A percentile compares a stretch with the other conserved stretches of the same genome.
phyloP scores from a whole-genome alignment of 2,113 vertebrate species.

The Trichechus manatus region DNA sequence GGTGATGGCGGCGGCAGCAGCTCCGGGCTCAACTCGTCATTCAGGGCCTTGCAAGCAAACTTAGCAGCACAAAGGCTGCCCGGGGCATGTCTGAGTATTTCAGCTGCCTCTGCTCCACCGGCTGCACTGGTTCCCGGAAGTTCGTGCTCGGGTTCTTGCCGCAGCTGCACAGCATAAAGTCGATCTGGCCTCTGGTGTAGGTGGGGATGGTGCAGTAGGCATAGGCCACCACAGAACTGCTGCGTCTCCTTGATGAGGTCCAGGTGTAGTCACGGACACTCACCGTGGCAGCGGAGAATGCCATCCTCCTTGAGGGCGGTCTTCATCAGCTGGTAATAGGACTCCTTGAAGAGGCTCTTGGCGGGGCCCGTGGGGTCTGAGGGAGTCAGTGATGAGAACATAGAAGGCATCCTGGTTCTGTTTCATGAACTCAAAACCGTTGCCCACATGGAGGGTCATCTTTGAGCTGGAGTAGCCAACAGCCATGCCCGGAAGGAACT shows the following conservation, averaged over 20 bases:
- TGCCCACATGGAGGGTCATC: slow-evolving; percentile 95
- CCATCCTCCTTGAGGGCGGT: slow-evolving; percentile 94
- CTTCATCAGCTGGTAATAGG: slow-evolving; percentile 98
- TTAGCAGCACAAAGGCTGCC: slow-evolving; percentile 94
- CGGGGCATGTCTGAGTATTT: slow-evolving; percentile 92
- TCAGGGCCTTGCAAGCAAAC: slow-evolving; percentile 93
- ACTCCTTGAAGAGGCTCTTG: slow-evolving; percentile 98
- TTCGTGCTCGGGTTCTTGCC: slow-evolving; percentile 95
- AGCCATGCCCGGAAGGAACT: slow-evolving; percentile 97
- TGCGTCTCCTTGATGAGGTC: slow-evolving; percentile 98
- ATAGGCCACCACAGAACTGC: slow-evolving; percentile 95
- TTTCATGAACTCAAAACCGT: slow-evolving; percentile 99
- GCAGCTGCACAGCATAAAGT: slow-evolving; percentile 99
- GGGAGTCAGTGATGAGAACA: slow-evolving; percentile 96
- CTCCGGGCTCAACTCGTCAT: slow-evolving; percentile 65
- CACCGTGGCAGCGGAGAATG: slow-evolving; percentile 97
- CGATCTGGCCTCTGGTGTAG: slow-evolving; percentile 97
- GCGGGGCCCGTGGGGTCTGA: slow-evolving; percentile 98
- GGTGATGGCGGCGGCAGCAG: slow-evolving; percentile 65
- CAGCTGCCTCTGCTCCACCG: slow-evolving; percentile 94
- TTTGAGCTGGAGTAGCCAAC: slow-evolving; percentile 96
- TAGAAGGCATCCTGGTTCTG: slow-evolving; percentile 98
- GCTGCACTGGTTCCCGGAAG: slow-evolving; percentile 94
- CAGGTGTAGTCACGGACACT: slow-evolving; percentile 99
- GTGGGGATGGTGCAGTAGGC: slow-evolving; percentile 98